Evolutionary conservation across 2,113 vertebrate species (phyloP).

Genomic region (Pseudolaguvia tuberculata): DNA sequence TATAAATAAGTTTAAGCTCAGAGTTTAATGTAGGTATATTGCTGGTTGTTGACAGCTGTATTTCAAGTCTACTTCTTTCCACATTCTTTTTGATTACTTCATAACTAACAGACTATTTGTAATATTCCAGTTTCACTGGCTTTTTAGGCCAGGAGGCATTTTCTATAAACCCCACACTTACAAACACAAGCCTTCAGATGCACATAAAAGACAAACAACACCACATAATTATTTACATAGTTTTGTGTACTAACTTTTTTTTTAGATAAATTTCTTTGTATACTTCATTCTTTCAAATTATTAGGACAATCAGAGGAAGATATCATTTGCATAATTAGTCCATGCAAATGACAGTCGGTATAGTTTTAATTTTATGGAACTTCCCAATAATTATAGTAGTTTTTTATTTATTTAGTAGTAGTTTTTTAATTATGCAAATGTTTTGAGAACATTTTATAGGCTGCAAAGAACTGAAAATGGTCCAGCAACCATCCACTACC

Average conservation of each 20-base stretch:
- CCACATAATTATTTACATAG: slow-evolving; percentile 40
- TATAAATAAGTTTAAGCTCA: background rate
- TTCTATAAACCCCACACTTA: slow-evolving; percentile 20
- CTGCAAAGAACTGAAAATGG: no score
- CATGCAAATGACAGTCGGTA: no score
- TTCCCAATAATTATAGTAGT: no score
- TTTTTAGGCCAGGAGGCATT: slow-evolving; percentile 37
- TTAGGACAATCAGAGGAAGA: no score
- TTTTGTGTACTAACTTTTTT: background rate
- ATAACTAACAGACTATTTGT: background rate
- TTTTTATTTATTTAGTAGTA: no score
- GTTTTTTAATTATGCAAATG: no score
- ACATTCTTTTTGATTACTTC: slow-evolving; percentile 17
- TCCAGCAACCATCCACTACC: no score
- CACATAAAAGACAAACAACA: slow-evolving; percentile 50
- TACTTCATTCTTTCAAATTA: no score
- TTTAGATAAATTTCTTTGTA: no score
- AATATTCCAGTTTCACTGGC: slow-evolving; percentile 53
- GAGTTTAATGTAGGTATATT: background rate
- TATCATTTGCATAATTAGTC: no score
- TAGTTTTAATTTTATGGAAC: no score
- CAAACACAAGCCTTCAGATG: background rate
- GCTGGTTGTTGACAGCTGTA: slow-evolving; percentile 5
- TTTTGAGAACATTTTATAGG: no score
- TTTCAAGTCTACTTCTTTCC: background rate